These are phyloP conservation scores for Micronisus gabar DNA, from an alignment of 2,113 vertebrate genomes.

Conservation along the genomic window DNA sequence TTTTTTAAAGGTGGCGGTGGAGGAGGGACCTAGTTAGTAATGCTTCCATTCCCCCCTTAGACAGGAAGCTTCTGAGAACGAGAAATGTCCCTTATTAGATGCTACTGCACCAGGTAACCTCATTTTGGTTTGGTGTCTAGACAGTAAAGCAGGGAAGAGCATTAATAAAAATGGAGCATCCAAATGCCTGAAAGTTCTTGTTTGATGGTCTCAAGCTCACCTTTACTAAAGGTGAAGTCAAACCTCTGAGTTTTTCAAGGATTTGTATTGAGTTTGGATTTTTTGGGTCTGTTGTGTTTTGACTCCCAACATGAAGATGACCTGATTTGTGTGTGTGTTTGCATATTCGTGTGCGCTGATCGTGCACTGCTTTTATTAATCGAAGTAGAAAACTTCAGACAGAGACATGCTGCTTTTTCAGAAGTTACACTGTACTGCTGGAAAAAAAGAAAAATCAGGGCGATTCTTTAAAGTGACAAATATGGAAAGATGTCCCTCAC, in stretches of 20 bases:
- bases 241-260: background rate
- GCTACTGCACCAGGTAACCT: background rate
- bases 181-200: background rate
- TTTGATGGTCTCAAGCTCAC: background rate
- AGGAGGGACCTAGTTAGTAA: background rate
- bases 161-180: background rate
- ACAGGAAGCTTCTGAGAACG: background rate
- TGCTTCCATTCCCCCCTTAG: background rate
- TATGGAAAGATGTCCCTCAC: background rate
- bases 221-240: background rate
- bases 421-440: background rate
- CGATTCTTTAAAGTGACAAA: background rate
- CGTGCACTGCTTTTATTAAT: background rate
- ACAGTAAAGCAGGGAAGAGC: background rate
- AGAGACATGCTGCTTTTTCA: background rate
- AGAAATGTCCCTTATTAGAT: background rate
- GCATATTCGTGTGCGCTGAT: rapidly evolving
- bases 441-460: background rate
- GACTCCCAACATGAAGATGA: background rate
- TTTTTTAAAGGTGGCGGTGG: background rate
- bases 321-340: background rate
- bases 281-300: background rate
- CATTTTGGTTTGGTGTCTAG: slow-evolving; percentile 13
- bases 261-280: background rate
- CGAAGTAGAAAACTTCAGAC: background rate